Evolutionary conservation across 2,113 vertebrate genomes (phyloP).

Genomic region (Balaeniceps rex): DNA sequence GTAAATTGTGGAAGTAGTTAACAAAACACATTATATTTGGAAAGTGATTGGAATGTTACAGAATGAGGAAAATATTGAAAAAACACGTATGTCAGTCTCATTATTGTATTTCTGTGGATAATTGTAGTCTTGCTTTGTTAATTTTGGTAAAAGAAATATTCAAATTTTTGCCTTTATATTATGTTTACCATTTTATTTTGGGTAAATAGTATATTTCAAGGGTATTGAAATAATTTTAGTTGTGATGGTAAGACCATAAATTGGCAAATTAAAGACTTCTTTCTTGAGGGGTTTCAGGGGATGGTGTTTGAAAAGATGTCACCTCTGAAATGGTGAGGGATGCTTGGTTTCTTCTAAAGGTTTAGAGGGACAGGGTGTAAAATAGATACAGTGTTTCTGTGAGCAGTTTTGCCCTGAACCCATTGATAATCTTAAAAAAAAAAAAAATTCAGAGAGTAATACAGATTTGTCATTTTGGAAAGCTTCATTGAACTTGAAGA

Average conservation of each 20-base stretch:
- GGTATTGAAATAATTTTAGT: background rate
- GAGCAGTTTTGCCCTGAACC: background rate
- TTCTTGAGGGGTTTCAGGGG: background rate
- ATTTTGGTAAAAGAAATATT: background rate
- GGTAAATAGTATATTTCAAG: background rate
- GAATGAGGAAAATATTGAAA: background rate
- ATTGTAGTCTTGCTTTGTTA: background rate
- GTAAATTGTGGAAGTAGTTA: background rate
- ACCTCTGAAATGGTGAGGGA: background rate
- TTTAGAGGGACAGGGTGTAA: background rate
- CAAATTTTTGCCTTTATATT: background rate
- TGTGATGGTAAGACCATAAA: background rate
- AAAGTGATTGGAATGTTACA: background rate
- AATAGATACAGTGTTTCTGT: background rate
- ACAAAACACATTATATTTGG: background rate
- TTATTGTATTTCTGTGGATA: background rate
- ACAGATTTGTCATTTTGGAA: background rate
- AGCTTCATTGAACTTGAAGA: background rate
- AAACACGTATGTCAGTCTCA: background rate
- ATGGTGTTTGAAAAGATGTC: background rate
- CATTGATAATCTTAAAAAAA: background rate
- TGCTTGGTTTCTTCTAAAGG: background rate
- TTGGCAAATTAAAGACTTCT: background rate
- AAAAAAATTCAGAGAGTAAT: background rate
- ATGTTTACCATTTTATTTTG: background rate